phyloP scores from a whole-genome alignment of 2,113 vertebrate genomes.

The Eurystomus gularis region DNA sequence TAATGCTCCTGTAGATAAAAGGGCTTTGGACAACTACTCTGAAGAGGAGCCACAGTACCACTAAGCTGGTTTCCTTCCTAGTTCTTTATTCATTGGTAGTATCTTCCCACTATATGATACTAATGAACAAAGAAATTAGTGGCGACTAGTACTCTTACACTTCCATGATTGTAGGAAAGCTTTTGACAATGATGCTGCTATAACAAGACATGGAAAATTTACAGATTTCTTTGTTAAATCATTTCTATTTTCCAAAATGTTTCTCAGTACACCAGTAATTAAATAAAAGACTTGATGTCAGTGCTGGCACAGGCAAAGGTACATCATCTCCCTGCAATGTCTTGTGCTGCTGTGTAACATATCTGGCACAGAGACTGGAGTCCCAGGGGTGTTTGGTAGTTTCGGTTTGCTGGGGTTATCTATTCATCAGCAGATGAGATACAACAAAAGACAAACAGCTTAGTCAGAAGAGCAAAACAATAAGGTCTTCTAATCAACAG shows the following conservation, averaged over 20 bases:
- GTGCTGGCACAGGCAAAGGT: background rate
- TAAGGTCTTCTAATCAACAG: slow-evolving; percentile 52
- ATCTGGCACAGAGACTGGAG: background rate
- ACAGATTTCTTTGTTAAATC: background rate
- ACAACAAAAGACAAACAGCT: slow-evolving; percentile 45
- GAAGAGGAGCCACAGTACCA: background rate
- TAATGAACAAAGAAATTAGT: background rate
- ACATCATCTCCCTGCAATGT: background rate
- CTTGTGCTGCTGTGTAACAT: background rate
- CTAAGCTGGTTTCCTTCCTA: background rate
- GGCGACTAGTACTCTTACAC: background rate
- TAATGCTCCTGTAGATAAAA: background rate
- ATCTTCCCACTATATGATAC: background rate
- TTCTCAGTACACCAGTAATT: background rate
- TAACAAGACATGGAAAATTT: background rate
- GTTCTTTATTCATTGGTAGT: background rate
- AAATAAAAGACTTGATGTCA: background rate
- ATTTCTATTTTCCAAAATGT: background rate
- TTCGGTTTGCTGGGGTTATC: background rate
- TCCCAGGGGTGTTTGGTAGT: background rate
- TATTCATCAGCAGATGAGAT: slow-evolving; percentile 42
- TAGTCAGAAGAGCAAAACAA: slow-evolving; percentile 49
- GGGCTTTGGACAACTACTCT: background rate
- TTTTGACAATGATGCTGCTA: background rate
- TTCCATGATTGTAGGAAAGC: background rate